Conservation (phyloP, 2,888 invertebrate genomes). For the Corbicula japonica region DNA sequence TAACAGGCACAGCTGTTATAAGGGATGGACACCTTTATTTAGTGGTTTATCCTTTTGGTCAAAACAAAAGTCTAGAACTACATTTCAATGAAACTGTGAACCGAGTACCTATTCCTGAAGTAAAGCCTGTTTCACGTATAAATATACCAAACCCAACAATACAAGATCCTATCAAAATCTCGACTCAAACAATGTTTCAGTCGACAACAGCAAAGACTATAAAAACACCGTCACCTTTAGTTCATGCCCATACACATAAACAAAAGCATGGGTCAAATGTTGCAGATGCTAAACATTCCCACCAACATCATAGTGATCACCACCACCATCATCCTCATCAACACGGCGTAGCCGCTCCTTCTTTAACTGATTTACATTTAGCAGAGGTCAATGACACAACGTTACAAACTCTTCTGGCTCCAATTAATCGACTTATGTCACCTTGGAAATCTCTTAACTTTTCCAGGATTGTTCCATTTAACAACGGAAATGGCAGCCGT, state of each 20-base stretch:
- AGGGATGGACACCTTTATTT: slow-evolving; percentile 55
- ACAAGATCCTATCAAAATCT: too few species aligned
- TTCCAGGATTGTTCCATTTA: slow-evolving; percentile 42
- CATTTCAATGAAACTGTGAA: slow-evolving; percentile 24
- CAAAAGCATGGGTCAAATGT: too few species aligned
- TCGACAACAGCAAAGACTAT: neutral
- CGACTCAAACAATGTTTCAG: neutral
- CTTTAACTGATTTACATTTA: neutral
- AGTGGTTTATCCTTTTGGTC: slow-evolving; percentile 53
- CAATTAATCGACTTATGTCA: slow-evolving; percentile 41
- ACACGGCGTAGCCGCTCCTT: neutral
- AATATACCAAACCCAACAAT: too few species aligned
- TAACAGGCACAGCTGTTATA: slow-evolving; percentile 56
- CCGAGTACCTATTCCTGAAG: slow-evolving; percentile 5
- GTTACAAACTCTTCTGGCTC: slow-evolving; percentile 3
- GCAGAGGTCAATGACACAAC: slow-evolving; percentile 18
- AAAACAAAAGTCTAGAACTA: slow-evolving; percentile 24
- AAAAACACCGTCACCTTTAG: neutral
- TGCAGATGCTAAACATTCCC: neutral
- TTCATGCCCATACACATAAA: too few species aligned
- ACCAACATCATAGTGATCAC: neutral
- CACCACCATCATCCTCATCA: neutral
- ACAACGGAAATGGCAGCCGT: neutral
- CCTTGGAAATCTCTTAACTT: slow-evolving; percentile 55
- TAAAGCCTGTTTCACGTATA: slow-evolving; percentile 18